Evolutionary conservation across 2,113 vertebrate species (phyloP).

Genomic region (Amblyornis subalaris): DNA sequence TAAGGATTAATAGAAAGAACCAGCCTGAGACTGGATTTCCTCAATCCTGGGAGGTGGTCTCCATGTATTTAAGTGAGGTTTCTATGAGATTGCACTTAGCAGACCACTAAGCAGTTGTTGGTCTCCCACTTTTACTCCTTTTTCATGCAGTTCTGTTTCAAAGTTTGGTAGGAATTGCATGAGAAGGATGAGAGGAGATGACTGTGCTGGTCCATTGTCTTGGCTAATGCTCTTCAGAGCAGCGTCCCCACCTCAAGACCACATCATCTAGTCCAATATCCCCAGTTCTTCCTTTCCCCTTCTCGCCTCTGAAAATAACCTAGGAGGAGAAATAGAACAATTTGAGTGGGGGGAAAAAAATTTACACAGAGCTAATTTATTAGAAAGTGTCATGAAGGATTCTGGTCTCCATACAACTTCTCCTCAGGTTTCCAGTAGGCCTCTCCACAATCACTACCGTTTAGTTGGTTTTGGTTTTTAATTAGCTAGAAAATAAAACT

Average conservation of each 20-base stretch:
- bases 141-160: background rate
- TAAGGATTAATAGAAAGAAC: background rate
- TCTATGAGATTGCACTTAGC: slow-evolving; percentile 37
- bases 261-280: slow-evolving; percentile 93
- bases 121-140: background rate
- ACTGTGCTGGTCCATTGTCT: background rate
- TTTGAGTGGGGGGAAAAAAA: background rate
- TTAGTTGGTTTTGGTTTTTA: background rate
- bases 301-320: slow-evolving; percentile 94
- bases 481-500: background rate
- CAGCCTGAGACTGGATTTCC: background rate
- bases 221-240: slow-evolving; percentile 77
- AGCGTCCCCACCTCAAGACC: slow-evolving; percentile 84
- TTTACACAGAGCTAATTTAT: background rate
- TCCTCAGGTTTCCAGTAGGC: background rate
- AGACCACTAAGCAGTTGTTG: background rate
- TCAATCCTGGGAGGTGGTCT: slow-evolving; percentile 59
- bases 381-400: background rate
- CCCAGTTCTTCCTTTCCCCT: slow-evolving; percentile 78
- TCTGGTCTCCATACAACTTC: background rate
- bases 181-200: background rate
- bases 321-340: slow-evolving; percentile 47
- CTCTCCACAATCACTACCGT: background rate
- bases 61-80: background rate
- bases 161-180: background rate